These are phyloP conservation scores for Brachyhypopomus gauderio DNA, from an alignment of 2,113 vertebrate species.

Conservation along the genomic window DNA sequence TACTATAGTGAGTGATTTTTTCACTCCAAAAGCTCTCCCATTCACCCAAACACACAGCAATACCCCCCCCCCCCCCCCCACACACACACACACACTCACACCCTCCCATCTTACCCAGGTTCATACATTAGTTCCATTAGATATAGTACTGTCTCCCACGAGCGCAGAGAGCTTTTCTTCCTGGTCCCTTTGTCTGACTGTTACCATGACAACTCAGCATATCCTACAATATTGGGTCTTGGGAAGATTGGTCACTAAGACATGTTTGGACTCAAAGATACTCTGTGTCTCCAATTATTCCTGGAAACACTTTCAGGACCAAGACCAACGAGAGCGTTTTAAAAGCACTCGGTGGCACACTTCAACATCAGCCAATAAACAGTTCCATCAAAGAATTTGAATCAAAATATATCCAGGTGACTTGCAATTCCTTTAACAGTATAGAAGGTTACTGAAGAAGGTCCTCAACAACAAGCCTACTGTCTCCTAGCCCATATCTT, in stretches of 20 bases:
- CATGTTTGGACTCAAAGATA: slow-evolving; percentile 22
- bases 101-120: slow-evolving; percentile 7
- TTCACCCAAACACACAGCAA: slow-evolving; percentile 25
- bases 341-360: not conserved
- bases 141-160: slow-evolving; percentile 3
- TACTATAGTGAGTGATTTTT: slow-evolving; percentile 43
- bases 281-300: slow-evolving; percentile 13
- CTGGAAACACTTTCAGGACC: not conserved
- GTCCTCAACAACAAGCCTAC: not conserved
- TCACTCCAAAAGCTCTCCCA: slow-evolving; percentile 34
- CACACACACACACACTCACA: no score
- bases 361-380: not conserved
- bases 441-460: slow-evolving; percentile 7
- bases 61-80: slow-evolving; percentile 34
- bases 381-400: not conserved
- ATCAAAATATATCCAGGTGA: not conserved
- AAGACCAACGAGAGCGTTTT: not conserved
- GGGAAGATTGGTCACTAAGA: slow-evolving; percentile 38
- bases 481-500: slow-evolving; percentile 17
- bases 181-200: slow-evolving; percentile 42
- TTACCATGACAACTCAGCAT: slow-evolving; percentile 51
- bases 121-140: slow-evolving; percentile 50
- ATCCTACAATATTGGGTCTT: slow-evolving; percentile 40
- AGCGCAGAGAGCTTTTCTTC: slow-evolving; percentile 11
- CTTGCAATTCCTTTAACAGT: not conserved